Conservation (phyloP, 2,797 vertebrate species). For the Lepus oiostolus region DNA sequence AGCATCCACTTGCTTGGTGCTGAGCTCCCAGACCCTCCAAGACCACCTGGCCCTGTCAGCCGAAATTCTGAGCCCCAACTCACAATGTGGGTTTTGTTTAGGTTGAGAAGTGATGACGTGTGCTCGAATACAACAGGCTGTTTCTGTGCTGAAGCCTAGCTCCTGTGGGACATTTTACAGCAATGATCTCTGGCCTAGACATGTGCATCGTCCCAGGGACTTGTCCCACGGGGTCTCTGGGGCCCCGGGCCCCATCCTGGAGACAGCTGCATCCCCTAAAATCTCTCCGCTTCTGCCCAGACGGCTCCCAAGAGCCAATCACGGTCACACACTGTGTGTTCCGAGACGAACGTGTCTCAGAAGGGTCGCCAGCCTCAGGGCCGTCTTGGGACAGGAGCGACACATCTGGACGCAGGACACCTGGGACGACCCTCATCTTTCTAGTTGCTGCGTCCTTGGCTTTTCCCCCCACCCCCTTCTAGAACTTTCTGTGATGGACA, state of each 20-base stretch:
- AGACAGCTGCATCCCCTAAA: neutral
- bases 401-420: neutral
- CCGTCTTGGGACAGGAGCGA: neutral
- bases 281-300: neutral
- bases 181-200: neutral
- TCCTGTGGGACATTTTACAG: neutral
- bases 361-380: neutral
- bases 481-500: neutral
- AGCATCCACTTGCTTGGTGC: neutral
- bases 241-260: neutral
- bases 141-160: neutral
- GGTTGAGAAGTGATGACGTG: neutral
- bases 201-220: neutral
- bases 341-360: too few species aligned
- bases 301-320: too few species aligned
- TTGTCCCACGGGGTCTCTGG: neutral
- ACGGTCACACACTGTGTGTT: too few species aligned
- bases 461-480: neutral
- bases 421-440: neutral
- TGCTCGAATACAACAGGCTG: neutral
- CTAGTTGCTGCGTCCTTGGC: neutral
- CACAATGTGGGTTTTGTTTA: neutral
- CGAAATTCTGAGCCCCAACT: neutral
- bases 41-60: neutral
- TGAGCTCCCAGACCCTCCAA: neutral